Evolutionary conservation across 2,888 invertebrate species (phyloP).

Genomic region (Drosophila lutescens): DNA sequence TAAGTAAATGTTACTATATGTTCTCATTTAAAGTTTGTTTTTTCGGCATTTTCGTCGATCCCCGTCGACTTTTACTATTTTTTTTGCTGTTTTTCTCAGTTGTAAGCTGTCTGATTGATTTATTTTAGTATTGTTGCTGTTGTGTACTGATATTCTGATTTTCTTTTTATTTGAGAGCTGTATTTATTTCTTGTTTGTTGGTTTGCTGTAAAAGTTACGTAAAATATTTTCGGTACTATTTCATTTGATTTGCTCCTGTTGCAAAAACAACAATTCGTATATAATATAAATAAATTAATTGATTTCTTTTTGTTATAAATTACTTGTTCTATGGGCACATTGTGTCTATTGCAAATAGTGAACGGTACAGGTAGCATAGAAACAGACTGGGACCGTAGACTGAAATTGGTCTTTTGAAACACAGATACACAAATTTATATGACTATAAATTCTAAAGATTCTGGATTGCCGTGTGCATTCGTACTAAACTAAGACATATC

Average conservation of each 20-base stretch:
- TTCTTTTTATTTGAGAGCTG: conserved; percentile 19
- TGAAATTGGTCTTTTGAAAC: not conserved
- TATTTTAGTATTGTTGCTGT: conserved; percentile 14
- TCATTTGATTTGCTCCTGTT: conserved; percentile 60
- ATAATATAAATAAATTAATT: conserved; percentile 76
- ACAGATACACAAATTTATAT: no score
- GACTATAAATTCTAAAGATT: not conserved
- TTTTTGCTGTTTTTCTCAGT: conserved; percentile 34
- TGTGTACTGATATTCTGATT: conserved; percentile 17
- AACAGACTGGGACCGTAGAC: conserved; percentile 17
- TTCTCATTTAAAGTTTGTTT: conserved; percentile 52
- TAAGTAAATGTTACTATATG: conserved; percentile 61
- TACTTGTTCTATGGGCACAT: conserved; percentile 82
- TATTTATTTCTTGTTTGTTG: conserved; percentile 19
- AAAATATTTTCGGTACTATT: conserved; percentile 80
- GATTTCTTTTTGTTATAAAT: conserved; percentile 64
- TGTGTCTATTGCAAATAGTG: conserved; percentile 73
- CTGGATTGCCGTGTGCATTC: no score
- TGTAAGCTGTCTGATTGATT: conserved; percentile 28
- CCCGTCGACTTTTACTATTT: conserved; percentile 41
- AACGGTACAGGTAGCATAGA: conserved; percentile 12
- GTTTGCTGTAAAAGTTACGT: conserved; percentile 74
- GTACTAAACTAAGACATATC: not conserved
- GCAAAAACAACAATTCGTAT: conserved; percentile 71
- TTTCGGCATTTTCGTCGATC: conserved; percentile 42